Evolutionary conservation across 2,113 vertebrate genomes (phyloP).

Genomic region (Pardalotus punctatus): DNA sequence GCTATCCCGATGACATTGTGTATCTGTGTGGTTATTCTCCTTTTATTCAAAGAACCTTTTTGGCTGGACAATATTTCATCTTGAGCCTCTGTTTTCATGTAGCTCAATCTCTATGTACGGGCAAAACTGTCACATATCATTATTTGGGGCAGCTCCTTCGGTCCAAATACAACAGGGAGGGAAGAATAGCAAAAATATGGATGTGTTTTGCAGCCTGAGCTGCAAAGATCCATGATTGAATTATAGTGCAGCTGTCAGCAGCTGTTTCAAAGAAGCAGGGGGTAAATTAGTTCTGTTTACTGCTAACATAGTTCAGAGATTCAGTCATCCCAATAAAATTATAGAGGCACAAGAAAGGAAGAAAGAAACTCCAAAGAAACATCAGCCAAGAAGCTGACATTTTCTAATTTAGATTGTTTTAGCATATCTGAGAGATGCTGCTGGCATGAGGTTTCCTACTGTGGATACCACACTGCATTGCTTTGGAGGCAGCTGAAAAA

Average conservation of each 20-base stretch:
- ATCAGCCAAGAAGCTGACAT: constrained; percentile 25
- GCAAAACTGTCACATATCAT: neutral
- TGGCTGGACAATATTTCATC: neutral
- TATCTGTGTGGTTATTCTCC: constrained; percentile 53
- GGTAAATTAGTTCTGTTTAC: constrained; percentile 83
- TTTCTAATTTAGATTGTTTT: constrained; percentile 36
- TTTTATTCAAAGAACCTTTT: neutral
- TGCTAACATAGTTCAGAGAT: constrained; percentile 80
- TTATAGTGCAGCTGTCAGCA: constrained; percentile 80
- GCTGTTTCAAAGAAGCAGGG: constrained; percentile 78
- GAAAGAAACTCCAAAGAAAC: constrained; percentile 48
- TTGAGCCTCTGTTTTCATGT: neutral
- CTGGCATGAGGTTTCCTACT: constrained; percentile 24
- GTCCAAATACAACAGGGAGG: constrained; percentile 10
- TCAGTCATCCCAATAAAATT: constrained; percentile 83
- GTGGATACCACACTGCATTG: neutral
- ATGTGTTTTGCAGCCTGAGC: constrained; percentile 48
- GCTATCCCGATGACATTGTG: neutral
- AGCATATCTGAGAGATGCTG: constrained; percentile 48
- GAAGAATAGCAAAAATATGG: constrained; percentile 37
- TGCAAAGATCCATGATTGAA: constrained; percentile 70
- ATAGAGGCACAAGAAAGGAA: constrained; percentile 72
- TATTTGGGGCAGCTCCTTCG: constrained; percentile 6
- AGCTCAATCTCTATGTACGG: neutral
- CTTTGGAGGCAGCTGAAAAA: constrained; percentile 23